Evolutionary conservation across 2,888 invertebrate genomes (phyloP).

Genomic region (Dolomedes plantarius): DNA sequence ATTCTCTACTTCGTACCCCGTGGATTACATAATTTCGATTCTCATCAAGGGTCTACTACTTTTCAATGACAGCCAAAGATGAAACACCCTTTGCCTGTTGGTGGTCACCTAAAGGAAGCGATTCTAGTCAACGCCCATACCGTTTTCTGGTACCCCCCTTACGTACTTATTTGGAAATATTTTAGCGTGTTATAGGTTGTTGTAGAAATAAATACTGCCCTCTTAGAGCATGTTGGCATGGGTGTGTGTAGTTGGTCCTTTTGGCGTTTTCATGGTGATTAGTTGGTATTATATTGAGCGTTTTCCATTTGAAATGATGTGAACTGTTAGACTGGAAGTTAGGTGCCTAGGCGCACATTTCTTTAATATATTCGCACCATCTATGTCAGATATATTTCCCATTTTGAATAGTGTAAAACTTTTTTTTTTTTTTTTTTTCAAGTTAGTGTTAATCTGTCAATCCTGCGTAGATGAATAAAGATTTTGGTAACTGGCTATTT

Average conservation of each 20-base stretch:
- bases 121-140: conserved; percentile 48
- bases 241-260: conserved; percentile 10
- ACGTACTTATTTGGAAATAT: background rate
- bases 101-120: conserved; percentile 18
- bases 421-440: too few relatives aligned
- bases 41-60: background rate
- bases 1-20: background rate
- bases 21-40: background rate
- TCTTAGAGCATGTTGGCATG: background rate
- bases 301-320: background rate
- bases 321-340: too few relatives aligned
- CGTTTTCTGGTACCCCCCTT: conserved; percentile 25
- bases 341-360: too few relatives aligned
- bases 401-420: too few relatives aligned
- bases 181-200: conserved; percentile 2
- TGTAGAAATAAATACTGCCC: background rate
- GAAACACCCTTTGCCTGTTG: conserved; percentile 44
- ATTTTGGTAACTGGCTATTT: too few relatives aligned
- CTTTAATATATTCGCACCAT: too few relatives aligned
- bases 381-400: too few relatives aligned
- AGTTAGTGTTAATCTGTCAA: too few relatives aligned
- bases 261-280: background rate
- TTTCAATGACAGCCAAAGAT: conserved; percentile 23
- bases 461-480: too few relatives aligned
- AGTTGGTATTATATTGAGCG: background rate